phyloP scores from a whole-genome alignment of 2,797 vertebrate genomes.

The Myioborus melanocephalus region DNA sequence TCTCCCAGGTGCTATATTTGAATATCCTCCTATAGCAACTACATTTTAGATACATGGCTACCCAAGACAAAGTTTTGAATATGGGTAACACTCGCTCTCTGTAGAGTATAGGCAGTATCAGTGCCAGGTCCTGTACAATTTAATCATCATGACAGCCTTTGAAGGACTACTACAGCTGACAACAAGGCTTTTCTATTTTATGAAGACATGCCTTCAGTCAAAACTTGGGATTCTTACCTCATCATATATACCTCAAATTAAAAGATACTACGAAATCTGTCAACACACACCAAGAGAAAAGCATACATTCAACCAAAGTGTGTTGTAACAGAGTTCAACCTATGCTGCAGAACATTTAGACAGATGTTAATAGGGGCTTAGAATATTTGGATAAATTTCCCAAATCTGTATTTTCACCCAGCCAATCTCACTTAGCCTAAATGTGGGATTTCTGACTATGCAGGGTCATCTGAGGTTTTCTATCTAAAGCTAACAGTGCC shows the following conservation, averaged over 20 bases:
- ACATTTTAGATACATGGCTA: background rate
- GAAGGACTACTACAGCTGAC: background rate
- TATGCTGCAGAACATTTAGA: background rate
- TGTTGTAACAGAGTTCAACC: background rate
- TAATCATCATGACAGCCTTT: background rate
- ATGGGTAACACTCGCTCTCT: rapidly evolving
- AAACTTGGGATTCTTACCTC: background rate
- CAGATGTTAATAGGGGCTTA: background rate
- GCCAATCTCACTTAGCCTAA: background rate
- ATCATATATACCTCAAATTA: background rate
- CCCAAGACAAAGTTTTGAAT: background rate
- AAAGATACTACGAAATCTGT: background rate
- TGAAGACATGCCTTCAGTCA: background rate
- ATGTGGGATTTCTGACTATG: background rate
- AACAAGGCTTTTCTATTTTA: background rate
- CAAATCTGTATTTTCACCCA: background rate
- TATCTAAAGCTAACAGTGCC: background rate
- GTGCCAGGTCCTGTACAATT: background rate
- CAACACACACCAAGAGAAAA: background rate
- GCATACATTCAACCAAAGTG: background rate
- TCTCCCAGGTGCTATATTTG: background rate
- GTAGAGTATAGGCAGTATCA: background rate
- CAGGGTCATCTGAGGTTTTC: background rate
- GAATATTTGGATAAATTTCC: background rate
- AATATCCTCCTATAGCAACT: background rate